Conservation (phyloP, 2,888 invertebrate species). For the Apantesis nais region DNA sequence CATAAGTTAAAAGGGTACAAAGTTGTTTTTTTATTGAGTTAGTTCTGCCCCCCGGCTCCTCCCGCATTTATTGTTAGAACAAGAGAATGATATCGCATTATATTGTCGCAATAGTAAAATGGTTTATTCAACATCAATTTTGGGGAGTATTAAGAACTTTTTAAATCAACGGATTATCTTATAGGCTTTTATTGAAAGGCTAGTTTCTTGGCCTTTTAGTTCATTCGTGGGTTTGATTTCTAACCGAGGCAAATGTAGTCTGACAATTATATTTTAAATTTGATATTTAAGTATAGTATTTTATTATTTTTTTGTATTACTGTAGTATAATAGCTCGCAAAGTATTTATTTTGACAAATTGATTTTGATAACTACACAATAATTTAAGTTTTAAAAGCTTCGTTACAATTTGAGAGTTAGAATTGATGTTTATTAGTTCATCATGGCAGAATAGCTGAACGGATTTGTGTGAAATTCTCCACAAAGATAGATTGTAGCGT, state of each 20-base stretch:
- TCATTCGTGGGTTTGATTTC: not conserved
- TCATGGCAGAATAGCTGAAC: no score
- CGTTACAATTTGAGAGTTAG: no score
- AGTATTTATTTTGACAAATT: no score
- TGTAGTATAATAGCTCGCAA: no score
- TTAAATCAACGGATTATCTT: not conserved
- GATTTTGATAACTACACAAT: no score
- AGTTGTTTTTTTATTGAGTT: conserved; percentile 56
- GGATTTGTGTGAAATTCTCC: no score
- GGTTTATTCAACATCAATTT: conserved; percentile 35
- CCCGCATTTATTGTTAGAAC: conserved; percentile 43
- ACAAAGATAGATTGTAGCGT: no score
- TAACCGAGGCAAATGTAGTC: not conserved
- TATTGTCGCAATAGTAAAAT: conserved; percentile 35
- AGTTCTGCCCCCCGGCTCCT: conserved; percentile 38
- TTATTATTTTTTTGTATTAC: no score
- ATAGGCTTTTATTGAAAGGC: not conserved
- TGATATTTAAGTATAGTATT: no score
- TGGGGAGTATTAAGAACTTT: conserved; percentile 17
- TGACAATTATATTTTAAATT: no score
- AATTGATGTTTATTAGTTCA: no score
- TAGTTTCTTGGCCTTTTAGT: not conserved
- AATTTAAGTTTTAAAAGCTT: no score
- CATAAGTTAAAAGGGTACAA: conserved; percentile 58
- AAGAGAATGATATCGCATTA: conserved; percentile 28